A percentile compares a stretch with the other conserved stretches of the same genome.
Evolutionary conservation across 2,113 vertebrate genomes (phyloP).

Genomic region (Entomyzon cyanotis): DNA sequence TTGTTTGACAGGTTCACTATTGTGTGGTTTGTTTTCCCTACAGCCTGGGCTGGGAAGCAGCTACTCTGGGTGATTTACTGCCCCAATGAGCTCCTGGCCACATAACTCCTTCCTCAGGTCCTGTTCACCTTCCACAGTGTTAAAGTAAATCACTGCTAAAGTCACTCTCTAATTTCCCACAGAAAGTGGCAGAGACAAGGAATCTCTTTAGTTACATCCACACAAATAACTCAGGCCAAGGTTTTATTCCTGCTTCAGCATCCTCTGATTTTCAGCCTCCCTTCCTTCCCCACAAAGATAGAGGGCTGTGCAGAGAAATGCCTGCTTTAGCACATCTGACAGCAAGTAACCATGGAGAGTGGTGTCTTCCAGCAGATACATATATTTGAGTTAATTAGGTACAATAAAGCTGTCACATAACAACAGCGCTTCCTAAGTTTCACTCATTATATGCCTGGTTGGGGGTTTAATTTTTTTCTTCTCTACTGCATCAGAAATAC

Average conservation of each 20-base stretch:
- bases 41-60: not conserved
- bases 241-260: not conserved
- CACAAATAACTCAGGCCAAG: not conserved
- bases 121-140: not conserved
- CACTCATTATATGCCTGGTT: constrained; percentile 22
- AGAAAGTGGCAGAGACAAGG: not conserved
- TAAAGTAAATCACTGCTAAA: constrained; percentile 16
- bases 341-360: not conserved
- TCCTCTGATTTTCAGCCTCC: not conserved
- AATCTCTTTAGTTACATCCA: not conserved
- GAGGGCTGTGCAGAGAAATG: not conserved
- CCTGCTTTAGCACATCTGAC: not conserved
- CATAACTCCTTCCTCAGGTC: constrained; percentile 19
- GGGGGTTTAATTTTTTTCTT: constrained; percentile 23
- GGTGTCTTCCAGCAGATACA: constrained; percentile 11
- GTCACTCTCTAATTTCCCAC: not conserved
- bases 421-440: constrained; percentile 3
- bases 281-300: not conserved
- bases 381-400: constrained; percentile 55
- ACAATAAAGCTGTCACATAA: constrained; percentile 52
- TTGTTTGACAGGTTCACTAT: not conserved
- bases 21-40: not conserved
- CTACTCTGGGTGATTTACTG: not conserved
- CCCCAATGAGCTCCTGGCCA: not conserved
- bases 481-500: not conserved